These are phyloP conservation scores for Cheilosia pagana DNA, from an alignment of 2,888 invertebrate species.

Conservation along the genomic window DNA sequence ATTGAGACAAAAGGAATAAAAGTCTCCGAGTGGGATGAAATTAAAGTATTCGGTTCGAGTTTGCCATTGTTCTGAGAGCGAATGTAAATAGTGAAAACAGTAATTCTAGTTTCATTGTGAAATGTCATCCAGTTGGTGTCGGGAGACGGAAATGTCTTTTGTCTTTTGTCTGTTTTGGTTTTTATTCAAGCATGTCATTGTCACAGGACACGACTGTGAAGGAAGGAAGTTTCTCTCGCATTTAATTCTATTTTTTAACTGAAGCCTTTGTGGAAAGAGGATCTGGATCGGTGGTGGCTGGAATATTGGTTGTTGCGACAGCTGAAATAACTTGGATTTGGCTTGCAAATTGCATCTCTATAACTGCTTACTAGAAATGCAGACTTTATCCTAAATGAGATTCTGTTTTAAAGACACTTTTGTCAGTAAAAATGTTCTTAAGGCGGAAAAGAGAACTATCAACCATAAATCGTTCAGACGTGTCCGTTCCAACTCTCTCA, in stretches of 20 bases:
- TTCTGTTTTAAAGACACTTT: too few relatives aligned
- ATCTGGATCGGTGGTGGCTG: slow-evolving; percentile 21
- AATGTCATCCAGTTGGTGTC: slow-evolving; percentile 50
- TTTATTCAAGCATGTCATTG: slow-evolving; percentile 32
- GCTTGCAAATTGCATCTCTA: too few relatives aligned
- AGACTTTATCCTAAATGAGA: too few relatives aligned
- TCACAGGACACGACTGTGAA: slow-evolving; percentile 9
- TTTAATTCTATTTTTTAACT: slow-evolving; percentile 41
- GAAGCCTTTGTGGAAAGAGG: background rate
- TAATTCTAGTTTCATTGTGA: slow-evolving; percentile 26
- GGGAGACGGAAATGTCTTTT: slow-evolving; percentile 26
- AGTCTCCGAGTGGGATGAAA: background rate
- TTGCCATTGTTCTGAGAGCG: background rate
- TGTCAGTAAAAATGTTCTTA: too few relatives aligned
- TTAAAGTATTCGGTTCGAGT: slow-evolving; percentile 5
- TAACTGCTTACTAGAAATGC: too few relatives aligned
- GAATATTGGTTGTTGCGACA: background rate
- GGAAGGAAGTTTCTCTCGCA: slow-evolving; percentile 23
- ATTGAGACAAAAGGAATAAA: background rate
- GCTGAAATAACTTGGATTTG: background rate
- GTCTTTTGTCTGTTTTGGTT: slow-evolving; percentile 34
- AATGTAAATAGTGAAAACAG: slow-evolving; percentile 30
- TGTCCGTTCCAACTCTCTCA: background rate
- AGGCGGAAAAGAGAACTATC: too few relatives aligned
- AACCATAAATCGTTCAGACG: too few relatives aligned